Percentiles rank a stretch among this genome's conserved stretches.
phyloP scores from a whole-genome alignment of 1,140 invertebrate species.

The Diorhabda elongata region DNA sequence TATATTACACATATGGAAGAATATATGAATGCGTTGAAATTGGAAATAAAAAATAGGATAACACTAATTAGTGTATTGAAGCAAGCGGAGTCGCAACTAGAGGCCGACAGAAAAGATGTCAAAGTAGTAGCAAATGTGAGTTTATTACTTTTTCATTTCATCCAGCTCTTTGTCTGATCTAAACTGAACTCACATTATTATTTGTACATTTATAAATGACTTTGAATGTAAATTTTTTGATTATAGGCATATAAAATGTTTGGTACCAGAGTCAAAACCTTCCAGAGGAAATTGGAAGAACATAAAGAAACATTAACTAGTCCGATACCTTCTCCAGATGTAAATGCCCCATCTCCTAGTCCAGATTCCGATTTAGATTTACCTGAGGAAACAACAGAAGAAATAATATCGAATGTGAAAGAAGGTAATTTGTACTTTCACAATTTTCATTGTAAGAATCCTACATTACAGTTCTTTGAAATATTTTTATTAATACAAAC shows the following conservation, averaged over 20 bases:
- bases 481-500: no score
- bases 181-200: neutral
- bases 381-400: slow-evolving; percentile 51
- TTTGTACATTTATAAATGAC: neutral
- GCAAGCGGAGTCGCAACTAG: slow-evolving; percentile 81
- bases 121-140: slow-evolving; percentile 89
- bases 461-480: no score
- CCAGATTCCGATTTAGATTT: slow-evolving; percentile 74
- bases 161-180: neutral
- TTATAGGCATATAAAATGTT: slow-evolving; percentile 88
- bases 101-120: slow-evolving; percentile 83
- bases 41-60: slow-evolving; percentile 76
- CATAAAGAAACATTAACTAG: slow-evolving; percentile 58
- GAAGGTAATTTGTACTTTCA: slow-evolving; percentile 13
- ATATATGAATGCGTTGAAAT: slow-evolving; percentile 73
- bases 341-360: slow-evolving; percentile 80
- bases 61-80: slow-evolving; percentile 71
- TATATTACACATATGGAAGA: slow-evolving; percentile 73
- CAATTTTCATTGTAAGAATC: no score
- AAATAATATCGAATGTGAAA: slow-evolving; percentile 3
- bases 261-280: slow-evolving; percentile 75
- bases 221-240: neutral
- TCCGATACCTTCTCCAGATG: slow-evolving; percentile 69
- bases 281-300: slow-evolving; percentile 82
- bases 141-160: slow-evolving; percentile 29